Base-by-base conservation (phyloP, 2,888 invertebrate genomes). In the Argyresthia albistria region DNA sequence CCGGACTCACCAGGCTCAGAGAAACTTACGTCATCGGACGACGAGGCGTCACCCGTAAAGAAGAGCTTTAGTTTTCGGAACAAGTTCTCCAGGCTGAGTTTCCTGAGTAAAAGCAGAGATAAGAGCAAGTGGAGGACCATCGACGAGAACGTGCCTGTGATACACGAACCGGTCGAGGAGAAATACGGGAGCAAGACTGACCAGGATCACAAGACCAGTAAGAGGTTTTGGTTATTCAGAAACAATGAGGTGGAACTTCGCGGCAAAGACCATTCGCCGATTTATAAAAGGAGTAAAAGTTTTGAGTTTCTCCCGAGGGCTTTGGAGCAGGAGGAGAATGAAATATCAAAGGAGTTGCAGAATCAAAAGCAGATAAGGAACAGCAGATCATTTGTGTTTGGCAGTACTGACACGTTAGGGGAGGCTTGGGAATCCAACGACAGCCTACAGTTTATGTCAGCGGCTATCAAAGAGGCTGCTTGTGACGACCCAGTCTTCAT, bases 31-130 rank as follows among this genome's bases (percentile, higher is more conserved):
- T 70, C 73, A 6, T 66, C 69, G 0, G 76, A 77, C 25, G 80
- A 82, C 35, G 78, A 80, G 51, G 63, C 54, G 1, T 77, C 83
- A 0, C 77, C 81, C 0, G 55, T 87, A 25, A 84, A 78, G 58
- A 87, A 87, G 59, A 67, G 82, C 0, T 84, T 84, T 58, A 87
- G 87, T 55, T 87, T 87, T 56, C 74, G 86, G 6, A 82, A 86
- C 43, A 76, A 71, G 59, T 69, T 87, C 43, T 77, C 84, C 10
- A 66, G 76, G 56, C 78, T 82, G 50, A 76, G 72, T 57, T 67
- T 84, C 46, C 78, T 87, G 36, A 69, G 70, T 1, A 81, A 76
- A 63, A 72, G 73, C 51, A 77, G 73, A 59, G 73, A 72, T 3
- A 72, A 66, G 51, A 56, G 60, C 0, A 82, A 81, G 60, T 71